Conservation (phyloP, 2,113 vertebrate species). For the Corvus moneduloides region DNA sequence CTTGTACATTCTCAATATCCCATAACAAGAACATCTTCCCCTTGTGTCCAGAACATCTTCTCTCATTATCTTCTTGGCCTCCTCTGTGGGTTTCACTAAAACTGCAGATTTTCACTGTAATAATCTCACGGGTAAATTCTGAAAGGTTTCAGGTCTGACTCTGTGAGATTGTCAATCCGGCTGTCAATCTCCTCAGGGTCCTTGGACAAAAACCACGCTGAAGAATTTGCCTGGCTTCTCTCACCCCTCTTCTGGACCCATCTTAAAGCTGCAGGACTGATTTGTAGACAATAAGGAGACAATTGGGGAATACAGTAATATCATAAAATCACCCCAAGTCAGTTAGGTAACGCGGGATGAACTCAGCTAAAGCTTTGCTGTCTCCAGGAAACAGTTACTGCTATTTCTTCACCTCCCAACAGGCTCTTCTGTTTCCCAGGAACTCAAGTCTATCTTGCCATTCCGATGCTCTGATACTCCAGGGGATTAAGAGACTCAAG, state of each 20-base stretch:
- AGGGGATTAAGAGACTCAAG: neutral
- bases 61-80: no score
- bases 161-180: no score
- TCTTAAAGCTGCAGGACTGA: neutral
- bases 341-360: rapidly evolving
- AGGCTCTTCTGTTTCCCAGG: neutral
- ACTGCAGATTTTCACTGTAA: no score
- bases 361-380: neutral
- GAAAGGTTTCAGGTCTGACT: no score
- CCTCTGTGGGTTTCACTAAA: no score
- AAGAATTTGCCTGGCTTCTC: neutral
- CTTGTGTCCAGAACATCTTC: no score
- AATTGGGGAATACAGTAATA: neutral
- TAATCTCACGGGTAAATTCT: no score
- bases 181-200: neutral
- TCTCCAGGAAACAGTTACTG: neutral
- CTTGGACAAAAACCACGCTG: neutral
- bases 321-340: neutral
- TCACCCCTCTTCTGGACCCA: neutral
- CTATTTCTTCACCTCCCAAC: neutral
- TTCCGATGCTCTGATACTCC: neutral
- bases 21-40: no score
- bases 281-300: neutral
- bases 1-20: no score
- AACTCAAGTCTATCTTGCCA: neutral